Percentiles rank a stretch among this genome's conserved stretches.
Conservation (phyloP, 2,888 invertebrate species). For the Calameuta filiformis region DNA sequence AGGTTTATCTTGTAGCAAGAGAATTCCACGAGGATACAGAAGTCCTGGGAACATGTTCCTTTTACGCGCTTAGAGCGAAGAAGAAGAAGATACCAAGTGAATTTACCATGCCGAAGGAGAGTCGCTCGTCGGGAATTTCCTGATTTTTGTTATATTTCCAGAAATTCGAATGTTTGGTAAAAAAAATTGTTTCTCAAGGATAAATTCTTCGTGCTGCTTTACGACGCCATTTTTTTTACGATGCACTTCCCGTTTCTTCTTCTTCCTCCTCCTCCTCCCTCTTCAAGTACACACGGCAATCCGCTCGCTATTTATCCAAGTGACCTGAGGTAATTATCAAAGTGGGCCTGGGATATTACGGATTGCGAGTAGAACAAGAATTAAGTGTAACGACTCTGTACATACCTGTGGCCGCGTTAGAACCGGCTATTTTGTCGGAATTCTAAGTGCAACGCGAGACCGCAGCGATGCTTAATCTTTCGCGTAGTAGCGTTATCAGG, state of each 20-base stretch:
- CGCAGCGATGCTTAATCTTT: not conserved
- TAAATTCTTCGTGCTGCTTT: not conserved
- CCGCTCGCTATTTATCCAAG: not conserved
- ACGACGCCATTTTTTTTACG: not conserved
- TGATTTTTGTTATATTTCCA: not conserved
- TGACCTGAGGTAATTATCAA: not conserved
- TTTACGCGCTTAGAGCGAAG: not conserved
- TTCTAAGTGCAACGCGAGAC: not conserved
- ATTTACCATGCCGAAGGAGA: not conserved
- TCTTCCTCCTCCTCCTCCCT: not conserved
- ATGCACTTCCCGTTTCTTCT: constrained; percentile 3
- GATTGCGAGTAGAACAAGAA: not conserved
- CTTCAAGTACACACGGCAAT: not conserved
- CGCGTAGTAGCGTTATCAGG: not conserved
- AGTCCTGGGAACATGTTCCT: not conserved
- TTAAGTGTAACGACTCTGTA: not conserved
- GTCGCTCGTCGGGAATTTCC: not conserved
- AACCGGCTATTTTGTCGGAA: not conserved
- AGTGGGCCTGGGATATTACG: not conserved
- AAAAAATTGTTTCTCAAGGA: not conserved
- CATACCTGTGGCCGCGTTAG: not conserved
- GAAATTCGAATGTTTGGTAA: not conserved
- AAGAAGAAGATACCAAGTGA: not conserved
- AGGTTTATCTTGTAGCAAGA: not conserved
- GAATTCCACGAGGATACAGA: not conserved